These are phyloP conservation scores for Cololabis saira DNA, from an alignment of 2,113 vertebrate species.

Conservation along the genomic window DNA sequence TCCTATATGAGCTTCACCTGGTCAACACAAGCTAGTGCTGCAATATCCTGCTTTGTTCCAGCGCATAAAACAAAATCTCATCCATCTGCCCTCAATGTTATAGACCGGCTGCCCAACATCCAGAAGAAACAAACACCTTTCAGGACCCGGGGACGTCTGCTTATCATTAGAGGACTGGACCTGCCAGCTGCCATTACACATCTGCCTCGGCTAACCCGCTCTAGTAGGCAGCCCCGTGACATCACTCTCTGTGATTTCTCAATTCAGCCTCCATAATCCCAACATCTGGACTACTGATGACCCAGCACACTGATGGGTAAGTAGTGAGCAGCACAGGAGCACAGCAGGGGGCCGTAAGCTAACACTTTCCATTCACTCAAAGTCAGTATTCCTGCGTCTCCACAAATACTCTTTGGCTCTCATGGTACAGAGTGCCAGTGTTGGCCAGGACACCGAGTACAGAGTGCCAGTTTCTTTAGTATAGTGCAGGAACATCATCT, in stretches of 20 bases:
- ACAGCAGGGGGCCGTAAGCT: no score
- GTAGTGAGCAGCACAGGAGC: no score
- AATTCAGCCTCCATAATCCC: neutral
- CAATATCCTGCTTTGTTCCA: no score
- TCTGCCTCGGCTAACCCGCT: neutral
- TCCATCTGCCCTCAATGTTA: neutral
- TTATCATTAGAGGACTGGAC: neutral
- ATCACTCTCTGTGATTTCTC: neutral
- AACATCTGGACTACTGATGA: no score
- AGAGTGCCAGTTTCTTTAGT: neutral
- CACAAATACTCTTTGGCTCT: neutral
- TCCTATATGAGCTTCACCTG: no score
- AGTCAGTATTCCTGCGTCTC: neutral
- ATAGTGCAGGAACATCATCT: no score
- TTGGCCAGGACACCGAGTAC: neutral
- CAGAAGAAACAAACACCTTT: neutral
- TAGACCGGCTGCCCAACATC: neutral
- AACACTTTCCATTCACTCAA: no score
- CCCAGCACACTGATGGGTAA: no score
- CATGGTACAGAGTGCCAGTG: neutral
- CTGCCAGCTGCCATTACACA: neutral
- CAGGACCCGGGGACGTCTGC: neutral
- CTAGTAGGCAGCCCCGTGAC: neutral
- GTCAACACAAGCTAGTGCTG: no score
- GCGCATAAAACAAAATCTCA: neutral